Evolutionary conservation across 1,140 invertebrate species (phyloP), one percentile per base, ranked within the genome.

Genomic region (Lepidotrigona ventralis): DNA sequence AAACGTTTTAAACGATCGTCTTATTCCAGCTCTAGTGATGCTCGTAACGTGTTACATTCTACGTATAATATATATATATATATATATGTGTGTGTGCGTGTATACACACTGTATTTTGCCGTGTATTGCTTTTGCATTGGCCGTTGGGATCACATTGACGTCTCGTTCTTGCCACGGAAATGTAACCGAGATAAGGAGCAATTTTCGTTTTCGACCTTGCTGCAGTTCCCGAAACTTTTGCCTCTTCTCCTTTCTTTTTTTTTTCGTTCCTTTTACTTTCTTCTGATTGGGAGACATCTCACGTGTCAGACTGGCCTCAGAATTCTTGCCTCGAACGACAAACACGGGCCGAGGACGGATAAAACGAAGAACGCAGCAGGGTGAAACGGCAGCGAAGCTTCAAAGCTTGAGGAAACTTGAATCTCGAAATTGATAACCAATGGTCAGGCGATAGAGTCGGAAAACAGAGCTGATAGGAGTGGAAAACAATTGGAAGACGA

Each of bases 11-110:
- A 58, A 39, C 66, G 77, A 79, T 70, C 77, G 51, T 56, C 51
- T 79, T 69, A 29, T 26, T 19, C 76, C 76, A 68, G 64, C 29
- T 69, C 76, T 69, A 56, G 64, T 39, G 29, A 69, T 53, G 51
- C 19, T 68, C 76, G 14, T 23, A 11, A 66, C 33, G 23, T 64
- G 39, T 46, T 54, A 15, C 53, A 54, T 54, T 54, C 9, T 53
- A 53, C 15, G 14, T 53, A 53, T 53, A 53, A 53, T 53, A 17
- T 54, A 54, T 17, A 19, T 54, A 6, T 54, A 54, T 56, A 19
- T 56, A 19, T 19, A 56, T 56, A 17, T 56, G 17, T 58, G 11
- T 39, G 19, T 8, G 60, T 21, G 46, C 1, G 33, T 19, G 33
- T 21, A 33, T 19, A 66, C 19, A 33, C 23, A 69, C 5, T 26